A percentile compares a stretch with the other conserved stretches of the same genome.
These are phyloP conservation scores for Synergus gifuensis DNA, from an alignment of 2,888 invertebrate species.

Conservation along the genomic window DNA sequence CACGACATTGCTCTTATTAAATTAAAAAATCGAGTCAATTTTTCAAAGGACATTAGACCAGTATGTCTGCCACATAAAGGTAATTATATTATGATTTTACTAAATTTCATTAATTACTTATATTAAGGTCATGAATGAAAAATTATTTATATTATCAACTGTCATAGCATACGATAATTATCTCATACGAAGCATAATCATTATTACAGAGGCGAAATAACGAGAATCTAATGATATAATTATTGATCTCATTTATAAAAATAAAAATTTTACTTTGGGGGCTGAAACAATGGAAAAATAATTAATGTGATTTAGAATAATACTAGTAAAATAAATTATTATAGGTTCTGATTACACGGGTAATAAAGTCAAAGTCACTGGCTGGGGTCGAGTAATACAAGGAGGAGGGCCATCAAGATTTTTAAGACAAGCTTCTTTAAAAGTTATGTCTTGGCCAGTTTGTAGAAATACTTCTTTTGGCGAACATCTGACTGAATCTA, in stretches of 20 bases:
- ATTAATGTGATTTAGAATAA: neutral
- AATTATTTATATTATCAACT: neutral
- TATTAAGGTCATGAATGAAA: neutral
- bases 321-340: slow-evolving; percentile 13
- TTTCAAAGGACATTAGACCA: slow-evolving; percentile 78
- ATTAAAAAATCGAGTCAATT: slow-evolving; percentile 77
- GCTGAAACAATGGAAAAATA: too few relatives aligned
- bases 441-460: slow-evolving; percentile 77
- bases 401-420: slow-evolving; percentile 76
- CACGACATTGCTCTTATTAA: slow-evolving; percentile 82
- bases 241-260: neutral
- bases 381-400: slow-evolving; percentile 79
- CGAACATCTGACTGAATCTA: slow-evolving; percentile 78
- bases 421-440: slow-evolving; percentile 78
- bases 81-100: slow-evolving; percentile 50
- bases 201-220: too few relatives aligned
- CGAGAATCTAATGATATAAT: neutral
- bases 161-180: neutral
- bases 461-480: slow-evolving; percentile 74
- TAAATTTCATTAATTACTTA: too few relatives aligned
- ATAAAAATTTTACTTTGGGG: too few relatives aligned
- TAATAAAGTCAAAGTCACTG: slow-evolving; percentile 79
- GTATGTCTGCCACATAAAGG: slow-evolving; percentile 80
- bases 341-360: slow-evolving; percentile 78
- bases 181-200: neutral